A percentile compares a stretch with the other conserved stretches of the same genome.
phyloP scores from a whole-genome alignment of 2,888 invertebrate species.

The Drosophila nr. medialis region DNA sequence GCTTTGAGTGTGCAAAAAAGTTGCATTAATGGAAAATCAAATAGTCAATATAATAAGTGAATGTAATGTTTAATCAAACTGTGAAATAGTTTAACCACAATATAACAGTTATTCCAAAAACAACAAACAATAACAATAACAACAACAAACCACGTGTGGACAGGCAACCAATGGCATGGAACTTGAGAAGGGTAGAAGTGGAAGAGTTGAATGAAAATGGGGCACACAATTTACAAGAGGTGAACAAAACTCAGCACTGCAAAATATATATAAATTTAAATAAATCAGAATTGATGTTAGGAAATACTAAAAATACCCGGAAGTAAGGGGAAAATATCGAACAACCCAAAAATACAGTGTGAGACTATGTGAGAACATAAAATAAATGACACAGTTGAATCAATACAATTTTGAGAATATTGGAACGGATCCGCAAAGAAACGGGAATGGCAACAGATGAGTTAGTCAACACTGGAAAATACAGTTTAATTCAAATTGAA shows the following conservation, averaged over 20 bases:
- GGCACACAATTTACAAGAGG: not conserved
- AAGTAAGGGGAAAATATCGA: not conserved
- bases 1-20: slow-evolving; percentile 42
- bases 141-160: not conserved
- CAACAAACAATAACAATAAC: not conserved
- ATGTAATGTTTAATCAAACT: slow-evolving; percentile 10
- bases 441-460: slow-evolving; percentile 8
- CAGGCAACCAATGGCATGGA: not conserved
- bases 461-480: slow-evolving; percentile 12
- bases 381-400: not conserved
- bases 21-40: slow-evolving; percentile 16
- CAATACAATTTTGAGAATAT: not conserved
- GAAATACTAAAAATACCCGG: not conserved
- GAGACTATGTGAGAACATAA: not conserved
- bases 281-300: not conserved
- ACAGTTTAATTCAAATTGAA: not conserved
- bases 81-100: not conserved
- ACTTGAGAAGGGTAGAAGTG: not conserved
- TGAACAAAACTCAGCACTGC: not conserved
- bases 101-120: not conserved
- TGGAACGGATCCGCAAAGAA: not conserved
- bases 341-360: not conserved
- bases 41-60: slow-evolving; percentile 13
- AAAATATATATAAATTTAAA: not conserved
- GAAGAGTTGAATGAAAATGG: not conserved